Evolutionary conservation across 2,113 vertebrate genomes (phyloP).

Genomic region (Balaeniceps rex): DNA sequence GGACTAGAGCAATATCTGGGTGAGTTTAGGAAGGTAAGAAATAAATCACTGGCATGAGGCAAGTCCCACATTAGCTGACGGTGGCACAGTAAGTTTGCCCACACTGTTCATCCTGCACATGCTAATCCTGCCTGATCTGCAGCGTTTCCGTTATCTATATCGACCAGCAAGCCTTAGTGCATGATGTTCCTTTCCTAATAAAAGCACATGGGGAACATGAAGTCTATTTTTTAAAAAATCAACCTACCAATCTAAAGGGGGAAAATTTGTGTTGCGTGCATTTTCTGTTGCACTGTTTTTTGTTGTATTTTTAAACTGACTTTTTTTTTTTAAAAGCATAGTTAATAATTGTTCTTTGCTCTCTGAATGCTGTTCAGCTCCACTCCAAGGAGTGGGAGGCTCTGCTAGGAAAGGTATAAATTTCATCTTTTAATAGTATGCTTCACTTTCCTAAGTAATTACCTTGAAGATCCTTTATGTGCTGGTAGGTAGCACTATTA

Average conservation of each 20-base stretch:
- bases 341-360: not conserved
- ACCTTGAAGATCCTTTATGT: not conserved
- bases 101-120: not conserved
- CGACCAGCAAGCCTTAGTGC: not conserved
- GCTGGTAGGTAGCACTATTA: not conserved
- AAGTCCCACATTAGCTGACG: not conserved
- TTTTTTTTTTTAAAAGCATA: not conserved
- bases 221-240: not conserved
- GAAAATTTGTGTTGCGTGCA: accelerated
- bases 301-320: not conserved
- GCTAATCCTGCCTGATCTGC: not conserved
- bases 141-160: not conserved
- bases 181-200: not conserved
- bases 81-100: not conserved
- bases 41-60: not conserved
- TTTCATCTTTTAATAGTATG: conserved; percentile 5
- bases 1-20: not conserved
- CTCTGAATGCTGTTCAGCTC: not conserved
- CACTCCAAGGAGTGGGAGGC: conserved; percentile 2
- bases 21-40: not conserved
- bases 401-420: not conserved
- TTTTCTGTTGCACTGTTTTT: not conserved
- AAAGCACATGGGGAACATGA: not conserved
- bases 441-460: not conserved
- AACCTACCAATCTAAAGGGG: not conserved